These are phyloP conservation scores for Gyps fulvus DNA, from an alignment of 2,113 vertebrate species.

Conservation along the genomic window DNA sequence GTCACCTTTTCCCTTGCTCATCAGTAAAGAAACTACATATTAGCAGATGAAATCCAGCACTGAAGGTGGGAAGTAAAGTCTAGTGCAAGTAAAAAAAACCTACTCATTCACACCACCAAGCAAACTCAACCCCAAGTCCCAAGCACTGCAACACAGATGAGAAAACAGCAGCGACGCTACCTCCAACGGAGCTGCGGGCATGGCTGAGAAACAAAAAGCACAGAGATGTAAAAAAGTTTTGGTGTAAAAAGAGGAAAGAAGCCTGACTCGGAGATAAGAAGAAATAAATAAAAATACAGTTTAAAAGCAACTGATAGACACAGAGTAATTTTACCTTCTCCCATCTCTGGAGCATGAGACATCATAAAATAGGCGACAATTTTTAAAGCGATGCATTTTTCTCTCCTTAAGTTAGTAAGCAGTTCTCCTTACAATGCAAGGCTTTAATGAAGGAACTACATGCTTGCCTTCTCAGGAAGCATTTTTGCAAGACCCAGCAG, in stretches of 20 bases:
- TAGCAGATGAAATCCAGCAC: background rate
- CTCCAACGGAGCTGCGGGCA: background rate
- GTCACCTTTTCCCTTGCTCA: background rate
- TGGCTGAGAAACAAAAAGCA: background rate
- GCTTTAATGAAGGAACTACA: background rate
- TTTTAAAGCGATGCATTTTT: background rate
- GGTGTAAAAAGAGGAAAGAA: background rate
- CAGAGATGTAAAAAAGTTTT: background rate
- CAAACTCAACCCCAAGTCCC: background rate
- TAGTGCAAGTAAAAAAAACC: background rate
- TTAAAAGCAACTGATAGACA: background rate
- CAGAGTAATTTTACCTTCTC: background rate
- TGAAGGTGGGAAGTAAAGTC: background rate
- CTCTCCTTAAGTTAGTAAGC: background rate
- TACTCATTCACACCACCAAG: background rate
- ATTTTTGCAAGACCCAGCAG: background rate
- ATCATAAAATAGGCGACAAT: rapidly evolving
- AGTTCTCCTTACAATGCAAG: background rate
- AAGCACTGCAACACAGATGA: background rate
- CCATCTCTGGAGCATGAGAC: background rate
- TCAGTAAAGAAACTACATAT: background rate
- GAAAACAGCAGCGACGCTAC: rapidly evolving
- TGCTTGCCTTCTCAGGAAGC: background rate
- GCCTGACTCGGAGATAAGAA: background rate
- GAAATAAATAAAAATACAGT: background rate